These are phyloP conservation scores for Cyprinus carpio DNA, from an alignment of 2,113 vertebrate species.

Conservation along the genomic window DNA sequence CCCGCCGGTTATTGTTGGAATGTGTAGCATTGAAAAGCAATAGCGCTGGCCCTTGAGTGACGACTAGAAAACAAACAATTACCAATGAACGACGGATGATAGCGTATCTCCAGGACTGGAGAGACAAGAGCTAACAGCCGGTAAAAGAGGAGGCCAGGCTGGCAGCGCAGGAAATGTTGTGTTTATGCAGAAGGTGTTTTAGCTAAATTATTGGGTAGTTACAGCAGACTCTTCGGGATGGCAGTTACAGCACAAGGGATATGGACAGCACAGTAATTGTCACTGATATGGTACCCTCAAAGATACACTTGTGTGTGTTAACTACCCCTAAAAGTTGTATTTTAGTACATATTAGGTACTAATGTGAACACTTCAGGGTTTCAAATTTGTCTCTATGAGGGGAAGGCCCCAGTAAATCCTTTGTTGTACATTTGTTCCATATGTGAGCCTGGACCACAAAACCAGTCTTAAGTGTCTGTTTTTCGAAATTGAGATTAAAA, in stretches of 20 bases:
- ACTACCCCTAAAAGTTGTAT: not conserved
- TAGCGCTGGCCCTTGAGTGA: slow-evolving; percentile 36
- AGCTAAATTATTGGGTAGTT: slow-evolving; percentile 44
- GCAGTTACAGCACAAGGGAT: not conserved
- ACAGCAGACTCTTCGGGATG: slow-evolving; percentile 41
- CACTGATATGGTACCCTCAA: not conserved
- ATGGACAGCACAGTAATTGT: not conserved
- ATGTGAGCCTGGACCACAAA: no score
- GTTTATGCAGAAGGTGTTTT: slow-evolving; percentile 47
- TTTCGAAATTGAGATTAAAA: no score
- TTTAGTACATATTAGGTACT: not conserved
- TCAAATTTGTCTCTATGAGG: not conserved
- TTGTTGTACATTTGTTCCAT: not conserved
- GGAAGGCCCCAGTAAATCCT: not conserved
- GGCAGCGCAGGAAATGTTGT: slow-evolving; percentile 47
- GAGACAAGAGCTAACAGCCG: slow-evolving; percentile 2
- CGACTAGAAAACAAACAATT: slow-evolving; percentile 48
- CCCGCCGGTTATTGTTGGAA: slow-evolving; percentile 46
- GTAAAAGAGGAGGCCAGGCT: slow-evolving; percentile 11
- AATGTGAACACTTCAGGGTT: not conserved
- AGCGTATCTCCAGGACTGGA: slow-evolving; percentile 7
- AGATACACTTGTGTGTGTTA: not conserved
- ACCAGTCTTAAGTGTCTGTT: no score
- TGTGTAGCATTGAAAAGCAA: slow-evolving; percentile 49
- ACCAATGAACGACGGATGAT: slow-evolving; percentile 28